Evolutionary conservation across 2,888 invertebrate species (phyloP).

Genomic region (Labia minor): DNA sequence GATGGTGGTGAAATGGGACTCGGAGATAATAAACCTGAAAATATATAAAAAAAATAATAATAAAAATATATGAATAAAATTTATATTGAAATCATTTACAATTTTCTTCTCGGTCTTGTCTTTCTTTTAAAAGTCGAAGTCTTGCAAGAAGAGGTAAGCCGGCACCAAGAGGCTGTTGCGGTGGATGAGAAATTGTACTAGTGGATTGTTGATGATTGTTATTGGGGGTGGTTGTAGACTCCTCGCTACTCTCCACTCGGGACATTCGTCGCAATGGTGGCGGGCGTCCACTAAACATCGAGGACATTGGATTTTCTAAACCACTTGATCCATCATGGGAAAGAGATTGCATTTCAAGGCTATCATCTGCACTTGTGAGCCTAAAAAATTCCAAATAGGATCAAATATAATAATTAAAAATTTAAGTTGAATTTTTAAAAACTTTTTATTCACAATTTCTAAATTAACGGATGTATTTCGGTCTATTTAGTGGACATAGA

Average conservation of each 20-base stretch:
- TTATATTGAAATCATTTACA: not conserved
- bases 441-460: no score
- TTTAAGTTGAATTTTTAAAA: no score
- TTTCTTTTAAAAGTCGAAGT: slow-evolving; percentile 70
- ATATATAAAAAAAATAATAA: not conserved
- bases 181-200: not conserved
- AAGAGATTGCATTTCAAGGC: slow-evolving; percentile 57
- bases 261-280: slow-evolving; percentile 16
- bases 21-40: not conserved
- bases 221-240: slow-evolving; percentile 17
- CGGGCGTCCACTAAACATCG: not conserved
- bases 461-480: no score
- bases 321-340: slow-evolving; percentile 1
- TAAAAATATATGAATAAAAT: not conserved
- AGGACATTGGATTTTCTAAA: slow-evolving; percentile 20
- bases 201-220: slow-evolving; percentile 15
- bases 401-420: no score
- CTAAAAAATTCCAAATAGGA: no score
- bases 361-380: slow-evolving; percentile 39
- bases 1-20: slow-evolving; percentile 18
- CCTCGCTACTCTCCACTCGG: not conserved
- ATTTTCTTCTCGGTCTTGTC: slow-evolving; percentile 57
- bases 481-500: no score
- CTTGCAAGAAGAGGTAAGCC: slow-evolving; percentile 69
- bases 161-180: slow-evolving; percentile 65